phyloP scores from a whole-genome alignment of 2,888 invertebrate species.

The Apamea monoglypha region DNA sequence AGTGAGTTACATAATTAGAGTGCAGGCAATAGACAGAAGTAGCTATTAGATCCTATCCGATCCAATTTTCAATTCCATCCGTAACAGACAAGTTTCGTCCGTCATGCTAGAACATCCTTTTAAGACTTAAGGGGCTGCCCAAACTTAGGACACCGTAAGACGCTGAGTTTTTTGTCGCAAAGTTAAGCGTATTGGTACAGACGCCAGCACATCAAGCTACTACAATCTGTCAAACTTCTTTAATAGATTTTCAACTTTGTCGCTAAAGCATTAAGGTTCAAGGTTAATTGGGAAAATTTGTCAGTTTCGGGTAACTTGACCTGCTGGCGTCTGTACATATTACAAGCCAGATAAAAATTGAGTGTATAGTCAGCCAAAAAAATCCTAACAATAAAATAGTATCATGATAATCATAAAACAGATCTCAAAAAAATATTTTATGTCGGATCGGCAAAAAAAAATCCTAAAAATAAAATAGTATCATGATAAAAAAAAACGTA shows the following conservation, averaged over 20 bases:
- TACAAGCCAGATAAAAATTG: not conserved
- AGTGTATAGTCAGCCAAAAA: not conserved
- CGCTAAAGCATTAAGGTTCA: no score
- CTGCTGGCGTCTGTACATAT: not conserved
- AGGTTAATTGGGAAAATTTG: no score
- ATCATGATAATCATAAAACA: not conserved
- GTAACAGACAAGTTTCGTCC: not conserved
- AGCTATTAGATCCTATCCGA: not conserved
- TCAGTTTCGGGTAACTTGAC: no score
- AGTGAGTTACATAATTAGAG: no score
- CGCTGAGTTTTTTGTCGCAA: no score
- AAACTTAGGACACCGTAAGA: not conserved
- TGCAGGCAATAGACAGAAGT: not conserved
- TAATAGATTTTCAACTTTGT: no score
- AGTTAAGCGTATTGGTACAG: no score
- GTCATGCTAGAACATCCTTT: not conserved
- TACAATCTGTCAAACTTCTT: no score
- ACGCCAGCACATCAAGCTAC: no score
- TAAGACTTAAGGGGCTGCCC: not conserved
- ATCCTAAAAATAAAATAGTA: no score
- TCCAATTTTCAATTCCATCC: slow-evolving; percentile 1
- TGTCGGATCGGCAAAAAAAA: not conserved
- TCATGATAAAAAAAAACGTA: not conserved
- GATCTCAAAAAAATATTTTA: not conserved
- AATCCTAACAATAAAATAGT: not conserved